Percentiles rank a stretch among this genome's conserved stretches.
phyloP scores from a whole-genome alignment of 2,113 vertebrate species.

The Acanthisitta chloris region DNA sequence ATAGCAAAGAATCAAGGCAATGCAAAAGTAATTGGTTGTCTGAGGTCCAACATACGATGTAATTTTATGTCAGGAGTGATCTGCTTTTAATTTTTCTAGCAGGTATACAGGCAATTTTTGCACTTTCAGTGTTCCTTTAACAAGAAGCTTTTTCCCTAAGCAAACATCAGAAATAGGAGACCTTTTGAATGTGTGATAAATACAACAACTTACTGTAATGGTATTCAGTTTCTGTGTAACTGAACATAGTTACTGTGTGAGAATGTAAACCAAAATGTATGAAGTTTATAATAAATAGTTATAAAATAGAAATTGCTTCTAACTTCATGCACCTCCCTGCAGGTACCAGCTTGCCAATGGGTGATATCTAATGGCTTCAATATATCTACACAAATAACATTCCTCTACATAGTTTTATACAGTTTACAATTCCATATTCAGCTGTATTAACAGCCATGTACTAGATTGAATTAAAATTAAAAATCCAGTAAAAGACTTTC shows the following conservation, averaged over 20 bases:
- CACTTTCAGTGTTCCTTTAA: not conserved
- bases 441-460: not conserved
- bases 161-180: not conserved
- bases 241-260: not conserved
- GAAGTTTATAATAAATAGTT: not conserved
- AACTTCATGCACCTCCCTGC: not conserved
- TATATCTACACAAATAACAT: not conserved
- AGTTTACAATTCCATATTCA: not conserved
- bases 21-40: not conserved
- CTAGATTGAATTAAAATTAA: not conserved
- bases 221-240: not conserved
- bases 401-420: not conserved
- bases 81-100: not conserved
- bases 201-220: not conserved
- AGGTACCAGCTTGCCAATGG: not conserved
- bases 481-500: not conserved
- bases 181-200: not conserved
- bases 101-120: fast-evolving
- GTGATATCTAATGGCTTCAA: not conserved
- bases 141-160: not conserved
- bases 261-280: not conserved
- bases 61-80: not conserved
- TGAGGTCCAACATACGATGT: not conserved
- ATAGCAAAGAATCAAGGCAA: not conserved
- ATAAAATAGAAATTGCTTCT: not conserved